phyloP scores from a whole-genome alignment of 2,797 vertebrate species.

The Tympanoctomys barrerae region DNA sequence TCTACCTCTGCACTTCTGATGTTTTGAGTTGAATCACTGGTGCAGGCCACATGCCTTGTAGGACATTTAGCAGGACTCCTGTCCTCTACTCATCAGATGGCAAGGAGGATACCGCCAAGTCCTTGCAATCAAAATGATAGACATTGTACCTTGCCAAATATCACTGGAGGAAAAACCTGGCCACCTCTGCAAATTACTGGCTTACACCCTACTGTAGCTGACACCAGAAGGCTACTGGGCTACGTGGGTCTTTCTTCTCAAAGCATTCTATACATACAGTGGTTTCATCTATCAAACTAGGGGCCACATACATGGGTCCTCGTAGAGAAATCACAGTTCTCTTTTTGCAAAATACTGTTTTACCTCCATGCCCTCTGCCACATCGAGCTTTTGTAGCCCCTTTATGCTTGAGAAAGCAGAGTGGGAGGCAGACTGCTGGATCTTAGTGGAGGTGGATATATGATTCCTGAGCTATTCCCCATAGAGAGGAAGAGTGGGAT shows the following conservation, averaged over 20 bases:
- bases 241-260: neutral
- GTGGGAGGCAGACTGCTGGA: neutral
- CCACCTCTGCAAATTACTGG: neutral
- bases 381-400: neutral
- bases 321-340: neutral
- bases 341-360: neutral
- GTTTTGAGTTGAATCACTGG: neutral
- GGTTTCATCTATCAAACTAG: conserved; percentile 8
- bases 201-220: neutral
- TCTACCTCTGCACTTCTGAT: neutral
- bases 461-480: neutral
- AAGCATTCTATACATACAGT: neutral
- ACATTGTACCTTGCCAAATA: neutral
- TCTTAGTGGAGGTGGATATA: neutral
- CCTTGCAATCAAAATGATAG: neutral
- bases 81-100: neutral
- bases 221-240: neutral
- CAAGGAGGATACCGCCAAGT: neutral
- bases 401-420: neutral
- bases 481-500: neutral
- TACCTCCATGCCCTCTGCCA: neutral
- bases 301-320: neutral
- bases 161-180: neutral
- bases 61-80: neutral
- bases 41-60: neutral